phyloP scores from a whole-genome alignment of 2,888 invertebrate genomes.

The Rhodophaea formosa region DNA sequence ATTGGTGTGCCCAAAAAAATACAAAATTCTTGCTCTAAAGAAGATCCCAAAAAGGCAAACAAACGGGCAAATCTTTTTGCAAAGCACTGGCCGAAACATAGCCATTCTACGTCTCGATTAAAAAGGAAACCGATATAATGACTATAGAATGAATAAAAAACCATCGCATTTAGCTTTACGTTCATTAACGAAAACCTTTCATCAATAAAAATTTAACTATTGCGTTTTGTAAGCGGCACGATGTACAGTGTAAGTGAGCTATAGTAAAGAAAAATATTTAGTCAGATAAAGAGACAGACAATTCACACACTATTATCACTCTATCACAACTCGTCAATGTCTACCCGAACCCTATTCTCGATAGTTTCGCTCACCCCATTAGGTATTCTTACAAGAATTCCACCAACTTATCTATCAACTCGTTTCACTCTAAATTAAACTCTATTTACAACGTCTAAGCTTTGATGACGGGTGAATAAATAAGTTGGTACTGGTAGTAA shows the following conservation, averaged over 20 bases:
- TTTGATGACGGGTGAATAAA: not conserved
- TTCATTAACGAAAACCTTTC: too few species aligned
- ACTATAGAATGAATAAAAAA: too few species aligned
- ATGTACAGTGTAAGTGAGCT: not conserved
- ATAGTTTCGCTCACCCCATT: conserved; percentile 15
- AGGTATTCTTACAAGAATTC: conserved; percentile 8
- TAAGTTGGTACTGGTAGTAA: conserved; percentile 5
- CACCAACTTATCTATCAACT: not conserved
- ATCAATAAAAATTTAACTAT: too few species aligned
- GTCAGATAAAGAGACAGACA: conserved; percentile 1
- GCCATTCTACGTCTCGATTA: too few species aligned
- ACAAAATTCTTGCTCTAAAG: too few species aligned
- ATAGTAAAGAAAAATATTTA: not conserved
- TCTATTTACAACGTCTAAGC: not conserved
- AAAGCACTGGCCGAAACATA: too few species aligned
- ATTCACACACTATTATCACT: conserved; percentile 11
- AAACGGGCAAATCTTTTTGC: too few species aligned
- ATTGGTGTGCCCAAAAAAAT: too few species aligned
- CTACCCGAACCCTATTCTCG: conserved; percentile 7
- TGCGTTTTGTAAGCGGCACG: too few species aligned
- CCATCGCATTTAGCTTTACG: too few species aligned
- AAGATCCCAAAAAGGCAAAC: too few species aligned
- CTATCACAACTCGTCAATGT: conserved; percentile 9
- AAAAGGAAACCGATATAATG: too few species aligned
- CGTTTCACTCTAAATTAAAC: not conserved